Base-by-base conservation (phyloP, 1,140 invertebrate species). In the Drosophila melanica region DNA sequence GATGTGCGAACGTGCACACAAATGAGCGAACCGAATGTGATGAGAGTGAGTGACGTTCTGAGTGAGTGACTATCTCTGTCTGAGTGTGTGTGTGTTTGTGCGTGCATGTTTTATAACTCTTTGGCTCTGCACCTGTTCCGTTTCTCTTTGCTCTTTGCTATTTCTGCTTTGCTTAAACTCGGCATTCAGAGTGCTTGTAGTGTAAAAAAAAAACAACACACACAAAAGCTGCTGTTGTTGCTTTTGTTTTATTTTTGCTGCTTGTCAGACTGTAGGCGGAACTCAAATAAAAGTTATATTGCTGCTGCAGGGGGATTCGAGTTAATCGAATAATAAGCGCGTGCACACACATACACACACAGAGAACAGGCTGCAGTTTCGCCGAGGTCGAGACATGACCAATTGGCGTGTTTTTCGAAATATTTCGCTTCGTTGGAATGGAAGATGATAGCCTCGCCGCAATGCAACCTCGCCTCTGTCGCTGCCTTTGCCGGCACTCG, bases 241-340 rank as follows among this genome's bases (percentile, higher is more conserved):
- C 54, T 20, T 33, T 57, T 69, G 54, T 71, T 79, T 47, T 60
- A 23, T 45, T 55, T 48, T 59, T 67, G 70, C 37, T 39, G 14
- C 65, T 42, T 69, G 77, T 66, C 39, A 63, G 69, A 54, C 75
- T 79, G 77, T 77, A 79, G 84, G 84, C 84, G 84, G 77, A 89
- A 68, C 82, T 89, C 72, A 64, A 79, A 84, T 84, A 89, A 85
- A 87, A 81, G 84, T 89, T 87, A 89, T 87, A 77, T 72, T 89
- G 84, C 79, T 55, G 84, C 84, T 90, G 79, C 79, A 84, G 82
- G 82, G 82, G 72, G 44, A 84, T 77, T 87, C 84, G 66, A 87
- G 82, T 84, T 87, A 87, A 87, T 87, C 84, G 84, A 89, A 89
- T 87, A 87, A 87, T 87, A 89, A 81, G 84, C 81, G 45, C 78